A percentile compares a stretch with the other conserved stretches of the same genome.
These are phyloP conservation scores for Adelphocoris suturalis DNA, from an alignment of 2,888 invertebrate species.

Conservation along the genomic window DNA sequence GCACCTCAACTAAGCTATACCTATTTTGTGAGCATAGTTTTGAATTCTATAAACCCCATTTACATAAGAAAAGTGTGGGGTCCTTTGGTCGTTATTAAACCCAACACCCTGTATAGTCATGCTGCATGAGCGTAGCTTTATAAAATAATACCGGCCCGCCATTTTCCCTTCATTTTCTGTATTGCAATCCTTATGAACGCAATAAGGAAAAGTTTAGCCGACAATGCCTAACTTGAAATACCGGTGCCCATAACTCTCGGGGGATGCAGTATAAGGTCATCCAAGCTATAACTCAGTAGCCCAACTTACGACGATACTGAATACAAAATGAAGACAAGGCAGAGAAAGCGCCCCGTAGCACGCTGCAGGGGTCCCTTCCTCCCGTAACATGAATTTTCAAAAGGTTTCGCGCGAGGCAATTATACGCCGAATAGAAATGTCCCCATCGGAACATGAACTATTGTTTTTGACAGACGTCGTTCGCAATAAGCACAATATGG, in stretches of 20 bases:
- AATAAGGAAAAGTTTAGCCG: slow-evolving; percentile 27
- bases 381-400: slow-evolving; percentile 23
- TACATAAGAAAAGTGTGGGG: too few species aligned
- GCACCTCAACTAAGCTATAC: too few species aligned
- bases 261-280: slow-evolving; percentile 38
- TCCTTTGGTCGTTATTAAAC: too few species aligned
- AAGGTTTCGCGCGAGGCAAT: slow-evolving; percentile 24
- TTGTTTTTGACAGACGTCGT: neutral
- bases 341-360: slow-evolving; percentile 10
- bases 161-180: neutral
- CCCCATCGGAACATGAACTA: neutral
- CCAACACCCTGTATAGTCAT: too few species aligned
- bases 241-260: slow-evolving; percentile 9
- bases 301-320: slow-evolving; percentile 39
- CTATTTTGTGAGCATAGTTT: too few species aligned
- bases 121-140: too few species aligned
- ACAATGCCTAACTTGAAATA: slow-evolving; percentile 15
- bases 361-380: slow-evolving; percentile 27
- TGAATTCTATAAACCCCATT: too few species aligned
- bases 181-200: neutral
- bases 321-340: slow-evolving; percentile 39
- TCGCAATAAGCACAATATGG: neutral
- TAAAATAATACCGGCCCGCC: too few species aligned
- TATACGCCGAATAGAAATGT: slow-evolving; percentile 39
- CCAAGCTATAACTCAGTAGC: slow-evolving; percentile 36